Conservation (phyloP, 2,888 invertebrate genomes). For the Mantis religiosa region DNA sequence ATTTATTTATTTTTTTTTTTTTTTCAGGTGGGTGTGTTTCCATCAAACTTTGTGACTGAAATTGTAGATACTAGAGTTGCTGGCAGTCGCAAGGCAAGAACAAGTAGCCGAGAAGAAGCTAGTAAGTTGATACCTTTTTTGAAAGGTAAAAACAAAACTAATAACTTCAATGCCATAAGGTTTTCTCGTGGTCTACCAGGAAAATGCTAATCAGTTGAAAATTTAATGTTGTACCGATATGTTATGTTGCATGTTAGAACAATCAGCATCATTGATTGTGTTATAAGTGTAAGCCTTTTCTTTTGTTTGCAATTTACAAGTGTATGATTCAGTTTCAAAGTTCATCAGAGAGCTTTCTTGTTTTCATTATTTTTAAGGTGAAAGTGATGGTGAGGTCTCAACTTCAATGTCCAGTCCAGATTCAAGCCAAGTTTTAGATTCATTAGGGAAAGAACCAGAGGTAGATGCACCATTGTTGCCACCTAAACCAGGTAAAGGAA, state of each 20-base stretch:
- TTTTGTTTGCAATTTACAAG: not conserved
- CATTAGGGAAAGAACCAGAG: slow-evolving; percentile 35
- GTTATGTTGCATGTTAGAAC: too few species aligned
- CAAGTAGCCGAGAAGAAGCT: slow-evolving; percentile 25
- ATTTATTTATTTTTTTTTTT: too few species aligned
- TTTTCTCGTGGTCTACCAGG: too few species aligned
- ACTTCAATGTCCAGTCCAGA: slow-evolving; percentile 29
- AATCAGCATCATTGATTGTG: too few species aligned
- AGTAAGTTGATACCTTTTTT: slow-evolving; percentile 22
- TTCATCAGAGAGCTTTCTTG: not conserved
- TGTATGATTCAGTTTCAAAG: not conserved
- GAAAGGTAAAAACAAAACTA: too few species aligned
- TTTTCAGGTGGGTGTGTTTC: slow-evolving; percentile 75
- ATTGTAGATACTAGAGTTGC: slow-evolving; percentile 31
- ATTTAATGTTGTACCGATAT: too few species aligned
- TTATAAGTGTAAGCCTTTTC: too few species aligned
- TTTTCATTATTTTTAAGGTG: slow-evolving; percentile 11
- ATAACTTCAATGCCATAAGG: too few species aligned
- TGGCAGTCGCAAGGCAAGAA: slow-evolving; percentile 10
- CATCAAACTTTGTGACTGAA: slow-evolving; percentile 87
- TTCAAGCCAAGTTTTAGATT: slow-evolving; percentile 21
- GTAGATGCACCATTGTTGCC: slow-evolving; percentile 63
- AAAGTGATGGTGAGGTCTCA: slow-evolving; percentile 27
- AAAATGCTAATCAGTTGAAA: too few species aligned
- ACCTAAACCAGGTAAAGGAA: slow-evolving; percentile 64